Evolutionary conservation across 2,797 vertebrate genomes (phyloP).

Genomic region (Poecilia gillii): DNA sequence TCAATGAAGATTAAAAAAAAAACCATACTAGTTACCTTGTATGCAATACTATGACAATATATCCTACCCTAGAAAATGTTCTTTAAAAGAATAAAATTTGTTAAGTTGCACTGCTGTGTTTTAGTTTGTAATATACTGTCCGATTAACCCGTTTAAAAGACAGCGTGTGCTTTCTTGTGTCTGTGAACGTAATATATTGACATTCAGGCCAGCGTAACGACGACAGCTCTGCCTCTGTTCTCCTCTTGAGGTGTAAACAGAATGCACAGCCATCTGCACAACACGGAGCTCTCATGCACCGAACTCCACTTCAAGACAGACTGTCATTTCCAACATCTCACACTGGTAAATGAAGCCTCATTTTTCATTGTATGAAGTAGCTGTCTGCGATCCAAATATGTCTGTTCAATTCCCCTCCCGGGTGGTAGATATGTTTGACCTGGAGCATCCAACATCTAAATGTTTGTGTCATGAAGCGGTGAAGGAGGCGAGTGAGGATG

Average conservation of each 20-base stretch:
- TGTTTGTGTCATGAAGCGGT: not conserved
- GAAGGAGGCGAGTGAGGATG: too few relatives aligned
- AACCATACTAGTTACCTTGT: slow-evolving; percentile 17
- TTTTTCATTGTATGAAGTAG: not conserved
- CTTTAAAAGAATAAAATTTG: not conserved
- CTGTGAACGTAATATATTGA: slow-evolving; percentile 28
- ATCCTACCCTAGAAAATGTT: slow-evolving; percentile 1
- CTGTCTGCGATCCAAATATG: not conserved
- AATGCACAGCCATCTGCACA: slow-evolving; percentile 58
- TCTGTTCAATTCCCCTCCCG: not conserved
- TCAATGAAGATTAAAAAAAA: slow-evolving; percentile 11
- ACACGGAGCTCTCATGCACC: slow-evolving; percentile 38
- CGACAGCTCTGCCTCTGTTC: slow-evolving; percentile 31
- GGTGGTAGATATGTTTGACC: slow-evolving; percentile 2
- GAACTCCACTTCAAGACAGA: slow-evolving; percentile 24
- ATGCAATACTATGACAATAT: slow-evolving; percentile 8
- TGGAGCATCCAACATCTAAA: not conserved
- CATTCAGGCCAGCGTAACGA: slow-evolving; percentile 17
- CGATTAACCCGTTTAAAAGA: slow-evolving; percentile 8
- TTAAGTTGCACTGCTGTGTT: not conserved
- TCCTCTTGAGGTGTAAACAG: slow-evolving; percentile 55
- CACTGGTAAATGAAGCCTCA: not conserved
- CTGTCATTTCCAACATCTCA: not conserved
- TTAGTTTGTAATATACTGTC: not conserved
- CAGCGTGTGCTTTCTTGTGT: slow-evolving; percentile 4